Base-by-base conservation (phyloP, 2,113 vertebrate species). In the Tychaedon coryphoeus region DNA sequence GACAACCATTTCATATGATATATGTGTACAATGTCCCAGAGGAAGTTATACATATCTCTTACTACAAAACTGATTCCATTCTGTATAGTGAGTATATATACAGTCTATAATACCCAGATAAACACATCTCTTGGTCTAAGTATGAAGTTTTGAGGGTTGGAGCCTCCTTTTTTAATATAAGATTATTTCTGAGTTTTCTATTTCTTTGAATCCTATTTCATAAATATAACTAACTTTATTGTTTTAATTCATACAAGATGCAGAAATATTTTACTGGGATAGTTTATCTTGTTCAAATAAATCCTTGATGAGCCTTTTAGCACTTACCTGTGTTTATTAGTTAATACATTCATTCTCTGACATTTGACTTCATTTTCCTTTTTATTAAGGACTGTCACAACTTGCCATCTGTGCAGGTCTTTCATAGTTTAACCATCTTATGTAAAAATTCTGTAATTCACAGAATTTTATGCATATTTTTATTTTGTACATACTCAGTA, bases 301-400 rank as follows among this genome's bases (percentile, higher is more conserved):
- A 89, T 91, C 88, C 61, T 90, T 96, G 79, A 92, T 8, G 40
- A 86, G 57, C 61, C 85, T 88, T 95, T 89, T 90, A 91, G 57
- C 71, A 71, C 34, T 91, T 92, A 89, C 67, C 57, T 88, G 50
- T 28, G 22, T 97, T 97, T 95, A 47, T 95, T 94, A 66, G 83
- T 88, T 86, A 82, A 94, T 81, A 79, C 70, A 72, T 76, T 91
- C 60, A 56, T 77, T 93, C 87, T 91, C 47, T 81, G 62, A 85
- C 71, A 87, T 75, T 75, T 78, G 40, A 82, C 12, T 89, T 92
- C 0, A 67, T 83, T 94, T 90, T 92, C 31, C 15, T 62, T 80
- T 69, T 86, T 54, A 70, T 74, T 94, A 92, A 79, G 50, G 11
- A n/a, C 40, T 57, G 13, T 67, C 45, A 42, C 79, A 92, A 43